These are phyloP conservation scores for Actenoides lindsayi DNA, from an alignment of 2,113 vertebrate species.

Conservation along the genomic window DNA sequence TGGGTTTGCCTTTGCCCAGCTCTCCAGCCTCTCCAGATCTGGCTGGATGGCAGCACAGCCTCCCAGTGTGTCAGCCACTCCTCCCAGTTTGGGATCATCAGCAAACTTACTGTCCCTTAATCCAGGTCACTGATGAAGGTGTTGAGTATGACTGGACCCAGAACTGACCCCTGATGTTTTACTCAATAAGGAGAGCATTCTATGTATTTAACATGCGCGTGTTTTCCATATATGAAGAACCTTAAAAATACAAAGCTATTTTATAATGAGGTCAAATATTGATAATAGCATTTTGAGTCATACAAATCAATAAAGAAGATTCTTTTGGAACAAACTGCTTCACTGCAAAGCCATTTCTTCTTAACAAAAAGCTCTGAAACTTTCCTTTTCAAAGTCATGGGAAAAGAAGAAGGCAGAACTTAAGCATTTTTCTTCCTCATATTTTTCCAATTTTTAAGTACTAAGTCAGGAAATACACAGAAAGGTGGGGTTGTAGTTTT, in stretches of 20 bases:
- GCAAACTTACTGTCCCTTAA: too few species aligned
- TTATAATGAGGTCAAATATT: not conserved
- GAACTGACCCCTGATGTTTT: not conserved
- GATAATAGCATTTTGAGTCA: not conserved
- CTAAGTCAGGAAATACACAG: not conserved
- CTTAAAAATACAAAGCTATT: not conserved
- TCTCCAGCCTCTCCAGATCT: too few species aligned
- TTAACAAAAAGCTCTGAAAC: not conserved
- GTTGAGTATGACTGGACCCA: too few species aligned
- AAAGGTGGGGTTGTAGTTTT: not conserved
- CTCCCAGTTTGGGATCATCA: too few species aligned
- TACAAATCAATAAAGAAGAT: not conserved
- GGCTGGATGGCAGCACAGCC: too few species aligned
- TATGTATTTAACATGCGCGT: not conserved
- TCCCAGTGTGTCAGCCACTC: too few species aligned
- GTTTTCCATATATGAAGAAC: not conserved
- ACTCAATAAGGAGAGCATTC: not conserved
- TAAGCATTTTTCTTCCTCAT: not conserved
- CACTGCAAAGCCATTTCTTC: not conserved
- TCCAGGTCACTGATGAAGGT: too few species aligned
- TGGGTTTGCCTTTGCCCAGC: too few species aligned
- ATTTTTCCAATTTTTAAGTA: not conserved
- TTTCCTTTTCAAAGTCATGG: not conserved
- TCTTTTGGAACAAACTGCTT: not conserved
- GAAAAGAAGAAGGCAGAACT: not conserved